phyloP scores from a whole-genome alignment of 2,888 invertebrate genomes.

The Balanococcus diminutus region DNA sequence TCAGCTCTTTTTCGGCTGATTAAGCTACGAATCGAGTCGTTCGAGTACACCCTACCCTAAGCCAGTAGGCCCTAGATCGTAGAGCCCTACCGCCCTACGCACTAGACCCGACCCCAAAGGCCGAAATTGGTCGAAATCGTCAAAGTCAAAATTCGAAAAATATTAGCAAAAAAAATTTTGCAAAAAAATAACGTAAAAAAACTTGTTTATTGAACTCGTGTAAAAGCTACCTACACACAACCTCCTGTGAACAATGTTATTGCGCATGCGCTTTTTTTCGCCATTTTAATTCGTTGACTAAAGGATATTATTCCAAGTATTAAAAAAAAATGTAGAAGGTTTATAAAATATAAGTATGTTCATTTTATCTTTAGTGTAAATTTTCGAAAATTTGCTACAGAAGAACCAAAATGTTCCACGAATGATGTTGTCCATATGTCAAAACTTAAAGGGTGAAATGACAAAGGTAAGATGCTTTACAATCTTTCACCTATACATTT shows the following conservation, averaged over 20 bases:
- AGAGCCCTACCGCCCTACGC: no score
- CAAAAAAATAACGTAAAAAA: no score
- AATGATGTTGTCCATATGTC: background rate
- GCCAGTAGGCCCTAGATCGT: no score
- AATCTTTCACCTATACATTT: background rate
- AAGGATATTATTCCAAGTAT: background rate
- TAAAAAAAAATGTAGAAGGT: constrained; percentile 30
- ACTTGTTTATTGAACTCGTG: no score
- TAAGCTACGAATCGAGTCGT: no score
- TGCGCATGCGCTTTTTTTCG: constrained; percentile 49
- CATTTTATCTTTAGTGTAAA: background rate
- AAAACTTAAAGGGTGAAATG: background rate
- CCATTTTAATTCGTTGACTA: constrained; percentile 48
- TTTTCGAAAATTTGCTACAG: background rate
- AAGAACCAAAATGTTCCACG: background rate
- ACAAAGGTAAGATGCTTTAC: constrained; percentile 1
- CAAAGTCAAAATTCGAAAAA: no score
- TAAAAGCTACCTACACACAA: background rate
- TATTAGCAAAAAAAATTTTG: no score
- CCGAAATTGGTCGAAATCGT: no score
- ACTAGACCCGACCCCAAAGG: no score
- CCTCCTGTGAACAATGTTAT: background rate
- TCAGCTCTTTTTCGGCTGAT: no score
- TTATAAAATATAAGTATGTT: constrained; percentile 20
- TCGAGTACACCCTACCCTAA: no score